phyloP scores from a whole-genome alignment of 2,888 invertebrate species.

The Perizoma flavofasciatum region DNA sequence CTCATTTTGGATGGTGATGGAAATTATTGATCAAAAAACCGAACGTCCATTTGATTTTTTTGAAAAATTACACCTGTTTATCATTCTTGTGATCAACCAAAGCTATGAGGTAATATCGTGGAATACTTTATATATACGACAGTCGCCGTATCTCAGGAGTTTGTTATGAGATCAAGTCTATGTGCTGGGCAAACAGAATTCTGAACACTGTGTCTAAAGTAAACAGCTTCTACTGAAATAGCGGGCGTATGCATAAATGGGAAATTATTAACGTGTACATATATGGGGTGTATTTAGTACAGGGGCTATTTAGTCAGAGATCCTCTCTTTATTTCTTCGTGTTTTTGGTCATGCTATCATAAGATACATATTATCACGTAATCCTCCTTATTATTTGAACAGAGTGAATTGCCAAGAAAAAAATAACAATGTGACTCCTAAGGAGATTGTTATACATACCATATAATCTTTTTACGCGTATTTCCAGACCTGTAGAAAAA shows the following conservation, averaged over 20 bases:
- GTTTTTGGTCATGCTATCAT: no score
- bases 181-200: constrained; percentile 50
- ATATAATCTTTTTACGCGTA: no score
- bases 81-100: constrained; percentile 32
- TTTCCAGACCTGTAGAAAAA: no score
- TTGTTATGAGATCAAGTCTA: constrained; percentile 51
- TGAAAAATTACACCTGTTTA: constrained; percentile 16
- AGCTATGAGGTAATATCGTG: constrained; percentile 28
- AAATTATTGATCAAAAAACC: constrained; percentile 12
- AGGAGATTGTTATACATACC: no score
- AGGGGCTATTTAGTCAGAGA: background rate
- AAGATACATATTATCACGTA: no score
- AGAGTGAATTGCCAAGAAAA: no score
- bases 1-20: constrained; percentile 19
- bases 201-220: constrained; percentile 47
- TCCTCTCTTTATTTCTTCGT: no score
- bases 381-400: no score
- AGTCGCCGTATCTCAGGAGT: constrained; percentile 48
- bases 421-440: no score
- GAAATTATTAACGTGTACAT: constrained; percentile 16
- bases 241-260: constrained; percentile 10
- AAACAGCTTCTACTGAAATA: constrained; percentile 42
- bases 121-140: constrained; percentile 28
- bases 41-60: constrained; percentile 26
- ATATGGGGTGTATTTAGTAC: constrained; percentile 6